Evolutionary conservation across 2,888 invertebrate species (phyloP).

Genomic region (Eristalinus sepulchralis): DNA sequence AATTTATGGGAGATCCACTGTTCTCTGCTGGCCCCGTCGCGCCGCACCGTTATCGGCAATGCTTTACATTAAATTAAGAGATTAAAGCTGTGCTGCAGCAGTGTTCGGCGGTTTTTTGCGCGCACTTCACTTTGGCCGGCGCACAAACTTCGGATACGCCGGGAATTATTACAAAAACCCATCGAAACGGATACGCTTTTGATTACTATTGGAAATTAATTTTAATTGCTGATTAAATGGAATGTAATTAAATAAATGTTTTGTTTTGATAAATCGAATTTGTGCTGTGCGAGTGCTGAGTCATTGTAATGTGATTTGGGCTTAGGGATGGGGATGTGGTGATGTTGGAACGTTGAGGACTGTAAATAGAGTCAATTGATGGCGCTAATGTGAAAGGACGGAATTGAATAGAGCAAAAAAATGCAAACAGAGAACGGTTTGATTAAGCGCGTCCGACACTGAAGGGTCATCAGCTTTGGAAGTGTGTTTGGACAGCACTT

Average conservation of each 20-base stretch:
- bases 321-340: neutral
- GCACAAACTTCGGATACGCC: neutral
- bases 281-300: neutral
- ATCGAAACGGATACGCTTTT: neutral
- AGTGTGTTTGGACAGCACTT: too few species aligned
- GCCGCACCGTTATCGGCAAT: constrained; percentile 48
- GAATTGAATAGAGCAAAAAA: too few species aligned
- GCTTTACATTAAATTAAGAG: constrained; percentile 65
- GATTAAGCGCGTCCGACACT: too few species aligned
- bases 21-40: too few species aligned
- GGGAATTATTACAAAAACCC: neutral
- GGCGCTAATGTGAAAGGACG: neutral
- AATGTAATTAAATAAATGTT: constrained; percentile 33
- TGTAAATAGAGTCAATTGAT: neutral
- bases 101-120: neutral
- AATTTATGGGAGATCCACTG: constrained; percentile 49
- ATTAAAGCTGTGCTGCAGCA: constrained; percentile 29
- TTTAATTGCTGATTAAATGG: constrained; percentile 45
- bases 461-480: too few species aligned
- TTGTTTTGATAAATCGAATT: constrained; percentile 1
- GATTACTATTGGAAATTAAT: constrained; percentile 22
- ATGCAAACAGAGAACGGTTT: neutral
- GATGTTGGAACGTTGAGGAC: neutral
- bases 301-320: neutral
- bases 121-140: neutral